These are phyloP conservation scores for Petrolisthes cinctipes DNA, from an alignment of 2,888 invertebrate species.

Conservation along the genomic window DNA sequence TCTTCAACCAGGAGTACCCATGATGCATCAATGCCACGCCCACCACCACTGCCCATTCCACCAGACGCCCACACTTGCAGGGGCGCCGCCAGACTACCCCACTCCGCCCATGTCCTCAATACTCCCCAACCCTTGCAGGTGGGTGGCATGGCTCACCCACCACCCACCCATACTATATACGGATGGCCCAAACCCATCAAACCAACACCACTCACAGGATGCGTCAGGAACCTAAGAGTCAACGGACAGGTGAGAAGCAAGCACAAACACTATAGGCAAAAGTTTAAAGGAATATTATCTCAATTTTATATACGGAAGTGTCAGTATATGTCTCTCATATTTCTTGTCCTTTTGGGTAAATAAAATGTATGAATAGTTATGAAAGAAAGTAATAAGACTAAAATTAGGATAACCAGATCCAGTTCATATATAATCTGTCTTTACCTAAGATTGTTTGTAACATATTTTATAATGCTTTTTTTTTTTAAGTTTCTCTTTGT, in stretches of 20 bases:
- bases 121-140: constrained; percentile 52
- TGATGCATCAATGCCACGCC: not conserved
- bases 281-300: not conserved
- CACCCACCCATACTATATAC: constrained; percentile 25
- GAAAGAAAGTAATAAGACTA: too few relatives aligned
- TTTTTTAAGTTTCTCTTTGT: not conserved
- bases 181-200: constrained; percentile 4
- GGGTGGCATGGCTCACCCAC: constrained; percentile 41
- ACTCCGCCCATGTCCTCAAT: constrained; percentile 5
- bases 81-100: constrained; percentile 33
- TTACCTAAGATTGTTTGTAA: too few relatives aligned
- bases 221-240: constrained; percentile 42
- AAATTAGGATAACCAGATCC: too few relatives aligned
- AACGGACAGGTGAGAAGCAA: constrained; percentile 51
- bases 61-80: constrained; percentile 16
- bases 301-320: too few relatives aligned
- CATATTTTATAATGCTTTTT: too few relatives aligned
- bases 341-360: too few relatives aligned
- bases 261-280: too few relatives aligned
- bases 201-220: constrained; percentile 20
- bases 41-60: not conserved
- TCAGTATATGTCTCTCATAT: too few relatives aligned
- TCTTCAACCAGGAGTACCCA: constrained; percentile 5
- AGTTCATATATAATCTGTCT: too few relatives aligned
- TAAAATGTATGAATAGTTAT: too few relatives aligned